Evolutionary conservation across 1,140 invertebrate species (phyloP).

Genomic region (Hermatobates lingyangjiaoensis): DNA sequence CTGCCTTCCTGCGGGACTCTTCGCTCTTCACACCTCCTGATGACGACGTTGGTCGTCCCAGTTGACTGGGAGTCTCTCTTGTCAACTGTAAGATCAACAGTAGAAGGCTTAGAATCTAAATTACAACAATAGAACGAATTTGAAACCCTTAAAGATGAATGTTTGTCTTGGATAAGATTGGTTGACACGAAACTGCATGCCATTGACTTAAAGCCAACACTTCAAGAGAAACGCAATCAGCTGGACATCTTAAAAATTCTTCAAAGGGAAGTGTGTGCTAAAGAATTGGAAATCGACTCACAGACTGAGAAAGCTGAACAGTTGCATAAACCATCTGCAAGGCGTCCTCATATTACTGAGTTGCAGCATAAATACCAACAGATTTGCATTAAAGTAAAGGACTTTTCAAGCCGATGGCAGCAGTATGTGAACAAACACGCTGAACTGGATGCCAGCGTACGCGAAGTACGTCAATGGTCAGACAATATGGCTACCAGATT

Average conservation of each 20-base stretch:
- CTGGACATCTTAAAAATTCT: slow-evolving; percentile 35
- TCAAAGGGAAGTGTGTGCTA: slow-evolving; percentile 74
- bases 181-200: slow-evolving; percentile 74
- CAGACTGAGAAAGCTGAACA: slow-evolving; percentile 78
- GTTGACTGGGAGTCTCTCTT: too few species aligned
- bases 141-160: slow-evolving; percentile 68
- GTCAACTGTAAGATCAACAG: slow-evolving; percentile 47
- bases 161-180: slow-evolving; percentile 70
- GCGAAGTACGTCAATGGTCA: slow-evolving; percentile 68
- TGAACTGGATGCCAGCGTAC: slow-evolving; percentile 62
- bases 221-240: slow-evolving; percentile 66
- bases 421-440: slow-evolving; percentile 77
- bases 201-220: slow-evolving; percentile 65
- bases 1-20: too few species aligned
- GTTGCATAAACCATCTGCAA: slow-evolving; percentile 45
- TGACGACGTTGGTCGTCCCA: too few species aligned
- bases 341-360: slow-evolving; percentile 64
- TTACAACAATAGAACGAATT: slow-evolving; percentile 81
- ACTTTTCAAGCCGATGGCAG: too few species aligned
- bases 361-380: slow-evolving; percentile 78
- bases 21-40: too few species aligned
- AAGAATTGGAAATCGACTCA: slow-evolving; percentile 81
- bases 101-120: slow-evolving; percentile 57
- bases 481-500: slow-evolving; percentile 66
- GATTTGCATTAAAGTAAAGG: slow-evolving; percentile 72